Evolutionary conservation across 2,113 vertebrate genomes (phyloP), one percentile per base, ranked within the genome.

Genomic region (Corythoichthys intestinalis): DNA sequence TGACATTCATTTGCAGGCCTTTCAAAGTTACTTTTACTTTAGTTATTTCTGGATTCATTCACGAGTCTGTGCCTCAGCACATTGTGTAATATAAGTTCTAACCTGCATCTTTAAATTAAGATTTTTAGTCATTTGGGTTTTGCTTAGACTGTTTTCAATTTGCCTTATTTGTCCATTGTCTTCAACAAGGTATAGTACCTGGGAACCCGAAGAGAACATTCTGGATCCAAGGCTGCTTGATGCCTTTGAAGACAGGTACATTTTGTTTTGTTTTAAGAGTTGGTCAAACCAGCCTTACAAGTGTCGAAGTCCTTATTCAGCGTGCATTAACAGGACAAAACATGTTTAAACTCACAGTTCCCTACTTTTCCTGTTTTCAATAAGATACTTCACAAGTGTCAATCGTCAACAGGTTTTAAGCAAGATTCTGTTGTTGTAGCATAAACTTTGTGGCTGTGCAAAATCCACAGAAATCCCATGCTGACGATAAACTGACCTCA

Each of bases 161-260:
- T 5, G 41, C 41, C 41, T 44, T 9, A 6, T 0, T 13, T 77
- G 9, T 74, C 61, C 57, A 59, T 61, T 72, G 50, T 87, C 65
- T 69, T 54, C 83, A 57, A 47, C 60, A 46, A 92, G 91, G 70
- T 92, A 92, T 83, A 92, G 91, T 85, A 92, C 91, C 9, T 92
- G 91, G 91, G 91, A 92, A 50, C 91, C 91, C 38, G 91, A 92
- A 48, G 90, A 92, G 71, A 92, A 91, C 78, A 92, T 92, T 64
- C 77, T 92, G 78, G 91, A 92, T 60, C 91, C 91, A 10, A 84
- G 91, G 54, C 85, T 92, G 56, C 87, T 92, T 0, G 87, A 89
- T 66, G 91, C 89, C 6, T 92, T 91, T 71, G 87, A 92, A 80
- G 89, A 86, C 85, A 84, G 90, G 90, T 92, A 52, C 34, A 82